These are phyloP conservation scores for Schizopygopsis pylzovi DNA, from an alignment of 2,797 vertebrate genomes.

Conservation along the genomic window DNA sequence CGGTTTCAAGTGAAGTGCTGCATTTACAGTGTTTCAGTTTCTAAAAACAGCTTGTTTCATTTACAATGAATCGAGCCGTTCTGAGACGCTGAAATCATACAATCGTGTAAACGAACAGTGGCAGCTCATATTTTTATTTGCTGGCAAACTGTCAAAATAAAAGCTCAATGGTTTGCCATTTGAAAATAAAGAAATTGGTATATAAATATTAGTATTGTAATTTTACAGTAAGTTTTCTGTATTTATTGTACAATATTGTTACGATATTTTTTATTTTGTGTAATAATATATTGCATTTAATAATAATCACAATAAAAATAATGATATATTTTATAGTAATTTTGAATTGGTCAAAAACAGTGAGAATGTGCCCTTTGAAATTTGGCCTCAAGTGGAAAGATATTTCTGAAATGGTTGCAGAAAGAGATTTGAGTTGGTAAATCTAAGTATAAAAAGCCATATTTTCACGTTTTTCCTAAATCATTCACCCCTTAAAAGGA, in stretches of 20 bases:
- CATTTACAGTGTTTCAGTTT: not conserved
- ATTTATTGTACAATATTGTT: not conserved
- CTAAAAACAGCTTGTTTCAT: not conserved
- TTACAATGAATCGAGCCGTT: not conserved
- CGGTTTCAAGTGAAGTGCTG: not conserved
- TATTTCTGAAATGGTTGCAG: not conserved
- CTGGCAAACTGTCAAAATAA: not conserved
- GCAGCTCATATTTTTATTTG: not conserved
- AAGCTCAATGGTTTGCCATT: not conserved
- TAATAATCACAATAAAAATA: not conserved
- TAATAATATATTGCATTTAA: not conserved
- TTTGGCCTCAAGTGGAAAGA: not conserved
- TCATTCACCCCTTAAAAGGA: not conserved
- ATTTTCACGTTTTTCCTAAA: not conserved
- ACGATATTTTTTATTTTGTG: not conserved
- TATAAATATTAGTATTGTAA: not conserved
- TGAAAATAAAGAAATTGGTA: not conserved
- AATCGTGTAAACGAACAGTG: not conserved
- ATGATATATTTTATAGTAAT: not conserved
- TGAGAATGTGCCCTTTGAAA: not conserved
- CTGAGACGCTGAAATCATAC: not conserved
- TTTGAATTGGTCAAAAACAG: not conserved
- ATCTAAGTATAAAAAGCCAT: not conserved
- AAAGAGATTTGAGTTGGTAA: not conserved
- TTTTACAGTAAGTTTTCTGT: not conserved